Conservation (phyloP, 2,113 vertebrate genomes). For the Phasianus colchicus region DNA sequence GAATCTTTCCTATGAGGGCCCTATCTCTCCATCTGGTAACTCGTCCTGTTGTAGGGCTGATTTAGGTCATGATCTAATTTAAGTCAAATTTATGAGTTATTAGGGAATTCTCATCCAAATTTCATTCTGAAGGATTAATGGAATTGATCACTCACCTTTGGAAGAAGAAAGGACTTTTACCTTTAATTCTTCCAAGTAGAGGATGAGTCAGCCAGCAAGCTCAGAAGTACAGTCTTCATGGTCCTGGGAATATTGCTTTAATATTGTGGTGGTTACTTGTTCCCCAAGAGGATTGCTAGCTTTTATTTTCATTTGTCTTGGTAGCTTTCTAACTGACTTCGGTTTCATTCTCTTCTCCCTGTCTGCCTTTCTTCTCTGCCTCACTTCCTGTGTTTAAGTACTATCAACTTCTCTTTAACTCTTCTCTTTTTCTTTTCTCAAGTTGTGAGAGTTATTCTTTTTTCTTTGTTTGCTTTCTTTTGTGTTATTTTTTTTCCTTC, state of each 20-base stretch:
- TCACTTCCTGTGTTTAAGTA: background rate
- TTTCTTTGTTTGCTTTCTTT: background rate
- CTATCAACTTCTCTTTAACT: background rate
- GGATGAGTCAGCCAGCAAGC: background rate
- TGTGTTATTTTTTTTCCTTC: background rate
- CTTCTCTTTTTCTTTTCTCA: background rate
- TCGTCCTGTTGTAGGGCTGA: background rate
- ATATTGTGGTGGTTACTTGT: background rate
- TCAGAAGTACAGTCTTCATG: background rate
- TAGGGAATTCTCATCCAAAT: background rate
- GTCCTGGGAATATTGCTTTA: background rate
- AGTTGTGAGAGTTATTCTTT: background rate
- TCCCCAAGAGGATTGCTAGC: background rate
- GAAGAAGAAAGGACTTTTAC: background rate
- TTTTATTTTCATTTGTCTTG: background rate
- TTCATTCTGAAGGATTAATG: background rate
- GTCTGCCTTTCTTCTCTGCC: background rate
- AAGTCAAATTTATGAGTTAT: background rate
- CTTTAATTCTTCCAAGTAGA: background rate
- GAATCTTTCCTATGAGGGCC: background rate
- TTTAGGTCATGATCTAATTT: background rate
- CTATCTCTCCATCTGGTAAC: rapidly evolving
- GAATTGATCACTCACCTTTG: background rate
- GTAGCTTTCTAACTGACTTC: background rate
- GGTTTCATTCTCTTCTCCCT: background rate